Conservation (phyloP, 2,888 invertebrate genomes). For the Chrysolina oricalcia region DNA sequence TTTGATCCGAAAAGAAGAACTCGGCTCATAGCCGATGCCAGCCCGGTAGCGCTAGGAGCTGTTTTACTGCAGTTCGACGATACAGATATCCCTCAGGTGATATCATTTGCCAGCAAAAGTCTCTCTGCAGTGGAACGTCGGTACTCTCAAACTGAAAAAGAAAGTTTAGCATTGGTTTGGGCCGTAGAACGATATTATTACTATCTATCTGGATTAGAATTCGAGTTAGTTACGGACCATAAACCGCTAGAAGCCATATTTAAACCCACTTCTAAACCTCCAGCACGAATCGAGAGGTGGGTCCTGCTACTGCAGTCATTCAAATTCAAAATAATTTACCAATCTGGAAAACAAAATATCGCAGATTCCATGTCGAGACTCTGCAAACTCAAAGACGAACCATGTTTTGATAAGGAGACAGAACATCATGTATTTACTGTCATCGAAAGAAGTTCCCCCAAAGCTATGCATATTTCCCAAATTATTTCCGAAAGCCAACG, state of each 20-base stretch:
- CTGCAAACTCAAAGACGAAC: not conserved
- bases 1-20: too few species aligned
- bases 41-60: conserved; percentile 60
- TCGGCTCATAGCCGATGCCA: conserved; percentile 53
- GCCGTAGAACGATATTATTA: too few species aligned
- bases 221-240: too few species aligned
- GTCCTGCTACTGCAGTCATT: not conserved
- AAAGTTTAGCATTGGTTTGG: conserved; percentile 68
- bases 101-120: conserved; percentile 58
- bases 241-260: too few species aligned
- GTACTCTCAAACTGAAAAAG: conserved; percentile 66
- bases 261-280: conserved; percentile 60
- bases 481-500: too few species aligned
- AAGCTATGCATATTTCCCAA: too few species aligned
- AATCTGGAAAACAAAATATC: conserved; percentile 4
- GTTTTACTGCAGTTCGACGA: conserved; percentile 57
- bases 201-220: too few species aligned
- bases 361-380: not conserved
- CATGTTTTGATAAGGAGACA: conserved; percentile 33
- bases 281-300: conserved; percentile 35
- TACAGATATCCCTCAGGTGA: conserved; percentile 49
- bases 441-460: too few species aligned
- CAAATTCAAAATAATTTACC: not conserved
- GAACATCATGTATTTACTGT: conserved; percentile 34
- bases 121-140: conserved; percentile 53